phyloP scores from a whole-genome alignment of 2,797 vertebrate genomes.

The Paramormyrops hopkinsi region DNA sequence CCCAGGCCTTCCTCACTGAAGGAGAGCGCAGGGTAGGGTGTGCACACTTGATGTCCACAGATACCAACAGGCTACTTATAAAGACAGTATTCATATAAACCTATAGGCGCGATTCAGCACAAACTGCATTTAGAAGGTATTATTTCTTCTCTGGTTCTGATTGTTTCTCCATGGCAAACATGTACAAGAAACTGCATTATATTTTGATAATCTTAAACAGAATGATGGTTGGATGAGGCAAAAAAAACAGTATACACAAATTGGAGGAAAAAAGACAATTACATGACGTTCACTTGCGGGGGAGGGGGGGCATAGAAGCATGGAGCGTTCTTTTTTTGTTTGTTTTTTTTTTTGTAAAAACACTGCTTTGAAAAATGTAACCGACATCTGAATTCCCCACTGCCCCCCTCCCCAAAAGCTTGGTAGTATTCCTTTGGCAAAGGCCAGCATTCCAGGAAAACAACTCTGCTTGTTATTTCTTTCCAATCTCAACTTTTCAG shows the following conservation, averaged over 20 bases:
- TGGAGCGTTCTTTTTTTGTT: neutral
- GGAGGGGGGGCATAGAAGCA: neutral
- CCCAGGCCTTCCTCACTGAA: neutral
- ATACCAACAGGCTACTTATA: neutral
- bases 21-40: neutral
- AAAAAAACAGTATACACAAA: neutral
- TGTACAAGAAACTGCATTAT: neutral
- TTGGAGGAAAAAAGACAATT: neutral
- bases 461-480: neutral
- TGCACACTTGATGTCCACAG: neutral
- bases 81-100: neutral
- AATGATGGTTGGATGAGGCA: neutral
- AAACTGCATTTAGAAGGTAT: neutral
- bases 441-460: constrained; percentile 3
- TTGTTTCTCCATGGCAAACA: neutral
- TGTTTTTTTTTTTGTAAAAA: neutral
- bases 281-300: neutral
- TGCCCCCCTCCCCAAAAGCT: neutral
- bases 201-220: neutral
- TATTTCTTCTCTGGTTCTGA: neutral
- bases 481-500: neutral
- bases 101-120: neutral
- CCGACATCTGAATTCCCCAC: neutral
- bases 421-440: constrained; percentile 2
- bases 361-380: neutral